Evolutionary conservation across 2,113 vertebrate species (phyloP), one percentile per base, ranked within the genome.

Genomic region (Pseudopipra pipra): DNA sequence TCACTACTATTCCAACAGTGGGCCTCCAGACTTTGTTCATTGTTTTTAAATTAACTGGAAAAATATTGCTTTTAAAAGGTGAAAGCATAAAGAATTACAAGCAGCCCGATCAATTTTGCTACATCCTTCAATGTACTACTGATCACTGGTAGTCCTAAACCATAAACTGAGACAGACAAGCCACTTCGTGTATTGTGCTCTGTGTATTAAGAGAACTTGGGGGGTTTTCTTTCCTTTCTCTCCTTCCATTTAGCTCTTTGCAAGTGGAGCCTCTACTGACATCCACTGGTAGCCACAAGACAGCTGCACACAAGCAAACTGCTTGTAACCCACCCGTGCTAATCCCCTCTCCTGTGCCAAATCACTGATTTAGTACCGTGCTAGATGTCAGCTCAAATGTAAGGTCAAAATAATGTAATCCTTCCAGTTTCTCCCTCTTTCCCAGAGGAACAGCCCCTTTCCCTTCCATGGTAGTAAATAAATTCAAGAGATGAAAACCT

Each of bases 351-450:
- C 62, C 89, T 21, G 28, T 58, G 93, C 91, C 96, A 96, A 93
- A 61, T 72, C 91, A 90, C 72, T 97, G 96, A 97, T 96, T 97
- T 97, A 97, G 95, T 92, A 41, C 82, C 2, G 74, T 71, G 58
- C 95, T 83, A 91, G 80, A 95, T 89, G 87, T 97, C 93, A 93
- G 87, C 94, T 91, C 87, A 79, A 80, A 96, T 93, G 85, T 89
- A 94, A 97, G 88, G 94, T 95, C 96, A 95, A 93, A 95, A 95
- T 91, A 94, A 93, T 93, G 90, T 80, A 96, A 96, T 88, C 77
- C 68, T 97, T 95, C 87, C 95, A 89, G 81, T 58, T 96, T 89
- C 80, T 93, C 44, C 55, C 76, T 74, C 46, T 33, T 85, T 95
- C 89, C 89, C 94, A 73, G 66, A 90, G 90, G 89, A 92, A 30